These are phyloP conservation scores for Potamarius usumacintae DNA, from an alignment of 2,113 vertebrate species.

Conservation along the genomic window DNA sequence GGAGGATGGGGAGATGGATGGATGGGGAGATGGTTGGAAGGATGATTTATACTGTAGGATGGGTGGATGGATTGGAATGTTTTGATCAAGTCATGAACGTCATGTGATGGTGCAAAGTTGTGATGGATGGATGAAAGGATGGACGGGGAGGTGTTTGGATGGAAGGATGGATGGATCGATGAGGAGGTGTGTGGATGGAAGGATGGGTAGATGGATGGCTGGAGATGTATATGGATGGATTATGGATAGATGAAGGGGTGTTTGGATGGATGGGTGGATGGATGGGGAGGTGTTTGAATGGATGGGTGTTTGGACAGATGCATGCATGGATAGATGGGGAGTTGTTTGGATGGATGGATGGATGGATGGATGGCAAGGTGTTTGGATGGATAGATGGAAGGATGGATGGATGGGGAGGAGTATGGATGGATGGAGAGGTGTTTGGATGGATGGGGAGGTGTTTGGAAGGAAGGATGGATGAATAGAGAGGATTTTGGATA, in stretches of 20 bases:
- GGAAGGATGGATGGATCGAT: background rate
- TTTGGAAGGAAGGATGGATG: background rate
- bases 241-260: background rate
- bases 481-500: background rate
- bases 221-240: background rate
- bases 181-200: background rate
- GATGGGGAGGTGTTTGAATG: background rate
- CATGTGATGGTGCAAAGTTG: too few relatives aligned
- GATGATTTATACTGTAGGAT: background rate
- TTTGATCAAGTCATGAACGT: background rate
- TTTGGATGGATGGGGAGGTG: background rate
- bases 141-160: background rate
- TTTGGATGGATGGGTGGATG: background rate
- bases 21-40: background rate
- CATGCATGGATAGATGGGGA: background rate
- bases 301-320: background rate
- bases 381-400: background rate
- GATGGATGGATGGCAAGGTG: background rate
- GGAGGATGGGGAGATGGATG: background rate
- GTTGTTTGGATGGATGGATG: background rate
- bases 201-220: background rate
- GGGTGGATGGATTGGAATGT: background rate
- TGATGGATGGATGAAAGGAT: background rate
- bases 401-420: background rate
- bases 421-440: background rate